These are phyloP conservation scores for Heliconius erato DNA, from an alignment of 2,888 invertebrate species.

Conservation along the genomic window DNA sequence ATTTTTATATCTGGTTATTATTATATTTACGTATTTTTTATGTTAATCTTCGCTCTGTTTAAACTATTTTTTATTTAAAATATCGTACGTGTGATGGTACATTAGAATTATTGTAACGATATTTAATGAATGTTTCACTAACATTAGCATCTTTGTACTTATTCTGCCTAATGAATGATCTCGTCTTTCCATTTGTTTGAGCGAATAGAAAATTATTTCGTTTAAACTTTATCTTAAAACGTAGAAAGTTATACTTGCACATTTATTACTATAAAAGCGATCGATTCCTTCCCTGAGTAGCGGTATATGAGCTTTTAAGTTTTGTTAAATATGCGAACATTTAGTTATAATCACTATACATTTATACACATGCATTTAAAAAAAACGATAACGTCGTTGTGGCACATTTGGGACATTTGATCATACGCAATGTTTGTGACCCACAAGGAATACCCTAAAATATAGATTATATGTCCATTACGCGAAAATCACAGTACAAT, in stretches of 20 bases:
- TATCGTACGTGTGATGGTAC: background rate
- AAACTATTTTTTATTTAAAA: background rate
- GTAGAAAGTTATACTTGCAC: background rate
- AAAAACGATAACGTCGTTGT: background rate
- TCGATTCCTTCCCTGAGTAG: background rate
- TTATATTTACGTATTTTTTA: background rate
- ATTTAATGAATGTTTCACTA: background rate
- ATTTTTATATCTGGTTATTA: background rate
- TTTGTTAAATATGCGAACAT: background rate
- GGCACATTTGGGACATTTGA: background rate
- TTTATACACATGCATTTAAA: background rate
- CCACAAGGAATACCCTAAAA: background rate
- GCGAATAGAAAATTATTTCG: background rate
- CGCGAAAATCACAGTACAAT: slow-evolving; percentile 61
- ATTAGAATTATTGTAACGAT: background rate
- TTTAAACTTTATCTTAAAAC: background rate
- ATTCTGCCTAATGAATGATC: slow-evolving; percentile 21
- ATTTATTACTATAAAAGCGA: background rate
- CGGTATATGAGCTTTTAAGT: background rate
- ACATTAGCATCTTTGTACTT: slow-evolving; percentile 4
- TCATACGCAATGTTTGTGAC: background rate
- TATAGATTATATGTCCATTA: background rate
- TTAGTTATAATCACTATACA: background rate
- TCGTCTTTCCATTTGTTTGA: background rate
- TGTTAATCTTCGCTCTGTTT: background rate